phyloP scores from a whole-genome alignment of 1,140 invertebrate species.

The Orius laevigatus region DNA sequence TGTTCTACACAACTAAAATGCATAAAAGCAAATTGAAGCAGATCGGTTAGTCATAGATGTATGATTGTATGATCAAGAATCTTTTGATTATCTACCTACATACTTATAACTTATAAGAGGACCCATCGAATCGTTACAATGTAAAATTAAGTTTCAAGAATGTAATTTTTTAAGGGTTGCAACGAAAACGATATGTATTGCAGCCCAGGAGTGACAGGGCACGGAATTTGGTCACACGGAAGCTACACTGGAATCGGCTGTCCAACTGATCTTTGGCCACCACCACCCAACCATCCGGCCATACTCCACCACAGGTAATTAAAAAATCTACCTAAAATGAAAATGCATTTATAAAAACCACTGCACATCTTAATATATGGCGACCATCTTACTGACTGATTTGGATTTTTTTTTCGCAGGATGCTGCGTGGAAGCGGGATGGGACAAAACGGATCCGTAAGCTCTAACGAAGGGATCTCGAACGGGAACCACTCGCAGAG shows the following conservation, averaged over 20 bases:
- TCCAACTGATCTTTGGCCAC: conserved; percentile 9
- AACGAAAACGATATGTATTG: conserved; percentile 9
- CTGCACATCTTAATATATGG: not conserved
- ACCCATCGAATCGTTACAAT: not conserved
- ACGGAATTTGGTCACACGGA: conserved; percentile 9
- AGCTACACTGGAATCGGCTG: conserved; percentile 9
- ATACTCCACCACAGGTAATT: conserved; percentile 12
- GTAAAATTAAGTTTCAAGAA: not conserved
- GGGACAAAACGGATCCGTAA: not conserved
- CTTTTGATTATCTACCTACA: no score
- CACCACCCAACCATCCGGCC: conserved; percentile 3
- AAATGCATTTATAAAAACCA: not conserved
- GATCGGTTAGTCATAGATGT: no score
- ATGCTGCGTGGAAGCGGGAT: conserved; percentile 11
- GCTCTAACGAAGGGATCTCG: conserved; percentile 1
- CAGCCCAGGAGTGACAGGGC: conserved; percentile 1
- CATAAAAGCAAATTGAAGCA: no score
- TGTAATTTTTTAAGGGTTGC: conserved; percentile 9
- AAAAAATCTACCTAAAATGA: not conserved
- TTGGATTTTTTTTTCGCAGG: conserved; percentile 2
- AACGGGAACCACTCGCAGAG: conserved; percentile 29
- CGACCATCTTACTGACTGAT: not conserved
- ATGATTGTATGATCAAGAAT: no score
- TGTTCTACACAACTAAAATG: no score
- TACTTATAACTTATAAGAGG: not conserved